Conservation (phyloP, 2,113 vertebrate genomes). For the Climacteris rufus region DNA sequence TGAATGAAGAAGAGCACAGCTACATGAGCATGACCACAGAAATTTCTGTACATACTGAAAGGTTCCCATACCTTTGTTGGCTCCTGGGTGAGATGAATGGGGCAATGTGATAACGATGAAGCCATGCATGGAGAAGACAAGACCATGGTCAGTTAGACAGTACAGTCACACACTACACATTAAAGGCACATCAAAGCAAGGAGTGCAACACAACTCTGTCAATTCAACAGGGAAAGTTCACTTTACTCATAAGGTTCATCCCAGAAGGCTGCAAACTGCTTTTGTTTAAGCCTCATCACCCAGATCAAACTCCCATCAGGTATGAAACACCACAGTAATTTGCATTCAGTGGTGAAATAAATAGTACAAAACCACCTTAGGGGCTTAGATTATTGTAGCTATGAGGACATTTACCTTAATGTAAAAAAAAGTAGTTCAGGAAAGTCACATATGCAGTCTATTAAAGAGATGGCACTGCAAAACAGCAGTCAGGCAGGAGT, state of each 20-base stretch:
- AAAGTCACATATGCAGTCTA: background rate
- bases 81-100: conserved; percentile 72
- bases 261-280: background rate
- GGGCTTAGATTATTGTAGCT: background rate
- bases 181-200: conserved; percentile 30
- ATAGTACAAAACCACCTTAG: background rate
- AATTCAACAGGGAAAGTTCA: background rate
- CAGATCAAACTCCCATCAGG: background rate
- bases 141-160: conserved; percentile 53
- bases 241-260: background rate
- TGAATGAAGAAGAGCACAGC: background rate
- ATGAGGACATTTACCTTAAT: background rate
- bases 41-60: background rate
- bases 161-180: background rate
- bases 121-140: conserved; percentile 77
- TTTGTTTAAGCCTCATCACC: background rate
- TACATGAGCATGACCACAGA: background rate
- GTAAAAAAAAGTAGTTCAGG: background rate
- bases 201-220: background rate
- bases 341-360: background rate
- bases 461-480: background rate
- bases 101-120: conserved; percentile 61
- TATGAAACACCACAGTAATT: background rate
- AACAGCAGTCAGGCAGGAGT: background rate
- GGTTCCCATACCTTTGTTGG: conserved; percentile 75